phyloP scores from a whole-genome alignment of 1,140 invertebrate species.

The Scaptodrosophila lebanonensis region DNA sequence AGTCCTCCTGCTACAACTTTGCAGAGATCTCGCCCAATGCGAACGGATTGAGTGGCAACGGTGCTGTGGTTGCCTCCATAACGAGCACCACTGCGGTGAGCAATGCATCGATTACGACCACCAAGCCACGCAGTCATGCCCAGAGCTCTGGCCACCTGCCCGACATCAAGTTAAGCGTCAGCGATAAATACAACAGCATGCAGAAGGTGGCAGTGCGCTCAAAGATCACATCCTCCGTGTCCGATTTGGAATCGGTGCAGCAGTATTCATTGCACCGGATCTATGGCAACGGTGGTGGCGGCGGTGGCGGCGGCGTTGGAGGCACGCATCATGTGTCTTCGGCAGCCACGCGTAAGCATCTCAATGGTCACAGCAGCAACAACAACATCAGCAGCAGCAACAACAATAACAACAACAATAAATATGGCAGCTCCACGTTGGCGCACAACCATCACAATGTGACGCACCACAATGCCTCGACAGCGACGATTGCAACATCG shows the following conservation, averaged over 20 bases:
- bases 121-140: conserved; percentile 35
- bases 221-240: conserved; percentile 74
- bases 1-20: conserved; percentile 74
- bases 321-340: conserved; percentile 60
- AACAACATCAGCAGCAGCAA: no score
- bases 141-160: conserved; percentile 52
- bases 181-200: conserved; percentile 76
- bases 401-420: conserved; percentile 20
- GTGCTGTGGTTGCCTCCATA: conserved; percentile 63
- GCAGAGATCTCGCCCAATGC: conserved; percentile 62
- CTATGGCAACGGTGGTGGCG: conserved; percentile 56
- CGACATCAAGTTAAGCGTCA: conserved; percentile 71
- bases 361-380: conserved; percentile 36
- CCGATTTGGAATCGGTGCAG: conserved; percentile 72
- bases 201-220: conserved; percentile 74
- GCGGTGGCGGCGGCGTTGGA: no score
- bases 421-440: conserved; percentile 58
- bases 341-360: conserved; percentile 64
- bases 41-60: conserved; percentile 37
- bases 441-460: conserved; percentile 67
- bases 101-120: conserved; percentile 69
- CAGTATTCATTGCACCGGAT: conserved; percentile 73
- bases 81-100: conserved; percentile 72
- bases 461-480: conserved; percentile 66
- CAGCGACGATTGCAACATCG: conserved; percentile 57